These are phyloP conservation scores for Saccostrea glomerata DNA, from an alignment of 1,140 invertebrate species.

Conservation along the genomic window DNA sequence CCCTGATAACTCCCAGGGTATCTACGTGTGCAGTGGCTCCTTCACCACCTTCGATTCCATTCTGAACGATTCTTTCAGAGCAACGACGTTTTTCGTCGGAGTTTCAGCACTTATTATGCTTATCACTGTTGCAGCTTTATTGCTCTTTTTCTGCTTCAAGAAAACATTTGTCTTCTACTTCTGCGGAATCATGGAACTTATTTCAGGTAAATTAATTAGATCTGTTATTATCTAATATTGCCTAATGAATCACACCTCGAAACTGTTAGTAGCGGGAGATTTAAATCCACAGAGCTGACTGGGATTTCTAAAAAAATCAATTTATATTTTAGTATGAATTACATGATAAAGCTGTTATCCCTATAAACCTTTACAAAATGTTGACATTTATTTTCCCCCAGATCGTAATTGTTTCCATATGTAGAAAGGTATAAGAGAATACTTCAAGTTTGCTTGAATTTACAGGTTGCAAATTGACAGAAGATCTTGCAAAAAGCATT, in stretches of 20 bases:
- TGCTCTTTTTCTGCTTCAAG: conserved; percentile 96
- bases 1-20: conserved; percentile 59
- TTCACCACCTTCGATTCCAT: conserved; percentile 63
- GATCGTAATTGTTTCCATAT: too few species aligned
- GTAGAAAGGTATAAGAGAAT: too few species aligned
- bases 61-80: conserved; percentile 65
- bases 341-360: too few species aligned
- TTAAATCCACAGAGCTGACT: neutral
- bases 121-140: conserved; percentile 88
- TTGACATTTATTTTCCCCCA: too few species aligned
- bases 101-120: conserved; percentile 91
- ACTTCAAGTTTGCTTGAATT: too few species aligned
- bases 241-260: conserved; percentile 5
- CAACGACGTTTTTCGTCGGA: conserved; percentile 92
- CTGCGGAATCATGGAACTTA: conserved; percentile 83
- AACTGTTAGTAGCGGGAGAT: conserved; percentile 9
- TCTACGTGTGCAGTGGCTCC: conserved; percentile 65
- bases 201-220: conserved; percentile 66
- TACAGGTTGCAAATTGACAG: too few species aligned
- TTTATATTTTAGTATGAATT: too few species aligned
- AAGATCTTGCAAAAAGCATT: too few species aligned
- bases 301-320: too few species aligned
- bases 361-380: too few species aligned
- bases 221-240: neutral
- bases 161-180: conserved; percentile 96